These are phyloP conservation scores for Erinaceus europaeus DNA, from an alignment of 2,113 vertebrate species.

Conservation along the genomic window DNA sequence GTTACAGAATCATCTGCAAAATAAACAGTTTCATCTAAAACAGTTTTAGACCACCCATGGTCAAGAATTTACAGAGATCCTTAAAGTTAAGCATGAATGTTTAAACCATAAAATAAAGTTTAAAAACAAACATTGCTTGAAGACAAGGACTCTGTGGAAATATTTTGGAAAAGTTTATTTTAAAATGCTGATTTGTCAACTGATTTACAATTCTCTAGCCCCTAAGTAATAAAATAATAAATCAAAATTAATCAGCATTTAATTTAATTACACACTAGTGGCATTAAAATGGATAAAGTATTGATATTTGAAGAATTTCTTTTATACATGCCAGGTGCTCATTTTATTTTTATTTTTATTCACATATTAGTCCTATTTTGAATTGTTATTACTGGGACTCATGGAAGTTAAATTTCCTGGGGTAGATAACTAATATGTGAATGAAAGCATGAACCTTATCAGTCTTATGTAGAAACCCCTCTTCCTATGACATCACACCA, in stretches of 20 bases:
- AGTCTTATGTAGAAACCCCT: background rate
- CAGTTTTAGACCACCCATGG: slow-evolving; percentile 56
- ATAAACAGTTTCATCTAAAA: slow-evolving; percentile 60
- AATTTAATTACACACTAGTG: background rate
- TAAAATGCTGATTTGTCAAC: background rate
- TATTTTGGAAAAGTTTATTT: background rate
- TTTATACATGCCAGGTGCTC: background rate
- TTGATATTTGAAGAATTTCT: background rate
- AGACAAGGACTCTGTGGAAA: background rate
- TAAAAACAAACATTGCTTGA: background rate
- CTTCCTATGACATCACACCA: background rate
- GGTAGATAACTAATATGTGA: background rate
- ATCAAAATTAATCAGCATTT: background rate
- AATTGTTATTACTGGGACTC: background rate
- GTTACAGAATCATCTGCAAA: slow-evolving; percentile 50
- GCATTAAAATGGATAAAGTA: background rate
- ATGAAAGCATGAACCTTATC: background rate
- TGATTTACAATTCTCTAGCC: background rate
- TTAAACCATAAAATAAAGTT: slow-evolving; percentile 5
- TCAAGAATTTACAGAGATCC: slow-evolving; percentile 8
- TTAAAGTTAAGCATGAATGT: slow-evolving; percentile 20
- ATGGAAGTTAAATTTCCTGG: background rate
- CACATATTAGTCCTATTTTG: background rate
- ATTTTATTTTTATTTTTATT: background rate
- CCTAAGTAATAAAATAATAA: background rate